A percentile compares a stretch with the other conserved stretches of the same genome.
These are phyloP conservation scores for Moxostoma hubbsi DNA, from an alignment of 2,797 vertebrate species.

Conservation along the genomic window DNA sequence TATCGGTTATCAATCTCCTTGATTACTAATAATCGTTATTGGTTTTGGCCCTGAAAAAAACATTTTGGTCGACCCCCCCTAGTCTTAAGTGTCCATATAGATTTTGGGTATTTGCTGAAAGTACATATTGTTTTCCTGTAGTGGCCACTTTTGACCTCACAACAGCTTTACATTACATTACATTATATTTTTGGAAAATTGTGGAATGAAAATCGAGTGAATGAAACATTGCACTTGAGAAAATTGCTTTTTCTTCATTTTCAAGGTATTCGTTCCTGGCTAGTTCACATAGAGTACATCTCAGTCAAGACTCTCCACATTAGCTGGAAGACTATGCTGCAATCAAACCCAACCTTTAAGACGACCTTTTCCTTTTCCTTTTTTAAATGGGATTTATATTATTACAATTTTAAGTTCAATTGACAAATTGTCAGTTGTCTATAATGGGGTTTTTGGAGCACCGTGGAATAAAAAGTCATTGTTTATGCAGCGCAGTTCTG, in stretches of 20 bases:
- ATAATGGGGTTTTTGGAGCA: conserved; percentile 3
- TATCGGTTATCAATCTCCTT: too few species aligned
- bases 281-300: not conserved
- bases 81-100: too few species aligned
- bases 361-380: not conserved
- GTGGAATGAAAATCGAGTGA: not conserved
- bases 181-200: not conserved
- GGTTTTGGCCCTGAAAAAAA: too few species aligned
- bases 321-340: conserved; percentile 1
- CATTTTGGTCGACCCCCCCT: too few species aligned
- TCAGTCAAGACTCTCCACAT: conserved; percentile 23
- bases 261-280: not conserved
- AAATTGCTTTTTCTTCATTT: not conserved
- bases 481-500: too few species aligned
- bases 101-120: not conserved
- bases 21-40: too few species aligned
- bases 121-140: not conserved
- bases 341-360: conserved; percentile 1
- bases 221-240: not conserved
- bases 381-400: not conserved
- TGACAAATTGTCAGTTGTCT: conserved; percentile 9
- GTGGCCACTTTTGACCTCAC: not conserved
- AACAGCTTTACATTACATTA: not conserved
- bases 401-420: conserved; percentile 16
- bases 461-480: too few species aligned